Evolutionary conservation across 1,140 invertebrate species (phyloP).

Genomic region (Polypedilum vanderplanki): DNA sequence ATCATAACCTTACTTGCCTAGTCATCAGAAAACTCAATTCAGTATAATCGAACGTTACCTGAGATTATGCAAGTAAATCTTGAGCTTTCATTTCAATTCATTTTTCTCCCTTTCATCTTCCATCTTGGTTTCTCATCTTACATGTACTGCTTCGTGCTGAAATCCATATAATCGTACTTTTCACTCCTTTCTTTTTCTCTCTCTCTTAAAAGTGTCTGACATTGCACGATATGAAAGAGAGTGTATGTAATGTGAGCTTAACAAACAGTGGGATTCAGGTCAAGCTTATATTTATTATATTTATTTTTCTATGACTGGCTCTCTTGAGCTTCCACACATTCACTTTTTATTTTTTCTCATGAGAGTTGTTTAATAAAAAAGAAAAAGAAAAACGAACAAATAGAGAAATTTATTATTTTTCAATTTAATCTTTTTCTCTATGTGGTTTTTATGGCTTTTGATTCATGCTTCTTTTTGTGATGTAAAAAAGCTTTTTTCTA

Average conservation of each 20-base stretch:
- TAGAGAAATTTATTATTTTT: no score
- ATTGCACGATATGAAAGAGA: not conserved
- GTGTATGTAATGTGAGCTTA: conserved; percentile 14
- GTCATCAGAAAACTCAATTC: not conserved
- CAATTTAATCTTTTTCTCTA: no score
- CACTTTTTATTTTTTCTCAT: not conserved
- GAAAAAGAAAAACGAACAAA: not conserved
- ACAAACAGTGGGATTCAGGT: not conserved
- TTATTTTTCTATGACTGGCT: not conserved
- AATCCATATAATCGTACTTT: conserved; percentile 6
- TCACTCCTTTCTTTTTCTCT: not conserved
- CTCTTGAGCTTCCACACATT: not conserved
- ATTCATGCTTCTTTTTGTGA: no score
- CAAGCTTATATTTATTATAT: conserved; percentile 27
- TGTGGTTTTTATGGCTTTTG: no score
- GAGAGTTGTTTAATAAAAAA: not conserved
- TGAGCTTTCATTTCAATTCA: conserved; percentile 1
- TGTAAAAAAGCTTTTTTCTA: no score
- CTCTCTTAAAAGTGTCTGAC: not conserved
- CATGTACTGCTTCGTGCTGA: not conserved
- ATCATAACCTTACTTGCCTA: not conserved
- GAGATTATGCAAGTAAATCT: conserved; percentile 5
- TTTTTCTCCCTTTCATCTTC: not conserved
- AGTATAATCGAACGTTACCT: not conserved
- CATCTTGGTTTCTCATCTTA: not conserved